phyloP scores from a whole-genome alignment of 2,113 vertebrate species.

The Caranx ignobilis region DNA sequence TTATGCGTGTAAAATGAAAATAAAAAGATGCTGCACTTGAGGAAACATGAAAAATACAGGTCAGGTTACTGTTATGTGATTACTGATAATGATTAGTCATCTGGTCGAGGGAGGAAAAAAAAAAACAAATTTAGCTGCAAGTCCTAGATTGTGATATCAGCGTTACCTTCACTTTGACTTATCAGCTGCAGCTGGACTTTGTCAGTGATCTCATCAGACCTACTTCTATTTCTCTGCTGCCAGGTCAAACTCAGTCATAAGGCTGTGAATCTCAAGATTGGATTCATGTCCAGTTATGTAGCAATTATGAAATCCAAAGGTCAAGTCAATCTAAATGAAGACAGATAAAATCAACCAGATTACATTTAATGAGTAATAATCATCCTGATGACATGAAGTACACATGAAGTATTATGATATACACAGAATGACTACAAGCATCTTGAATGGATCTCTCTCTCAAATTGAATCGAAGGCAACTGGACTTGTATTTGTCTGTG shows the following conservation, averaged over 20 bases:
- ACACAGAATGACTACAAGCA: no score
- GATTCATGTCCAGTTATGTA: neutral
- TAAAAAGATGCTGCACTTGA: no score
- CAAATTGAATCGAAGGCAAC: no score
- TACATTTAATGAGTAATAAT: no score
- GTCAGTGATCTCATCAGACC: conserved; percentile 19
- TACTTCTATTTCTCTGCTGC: neutral
- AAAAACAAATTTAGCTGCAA: no score
- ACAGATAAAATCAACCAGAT: neutral
- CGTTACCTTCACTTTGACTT: neutral
- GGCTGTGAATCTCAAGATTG: no score
- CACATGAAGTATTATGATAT: no score
- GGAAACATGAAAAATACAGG: neutral
- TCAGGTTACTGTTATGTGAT: neutral
- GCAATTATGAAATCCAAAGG: neutral
- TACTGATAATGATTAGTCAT: neutral
- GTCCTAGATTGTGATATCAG: neutral
- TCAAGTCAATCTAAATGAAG: neutral
- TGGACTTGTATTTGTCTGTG: no score
- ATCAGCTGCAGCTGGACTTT: conserved; percentile 62
- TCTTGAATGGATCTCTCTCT: neutral
- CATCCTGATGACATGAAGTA: no score
- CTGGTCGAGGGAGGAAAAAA: no score
- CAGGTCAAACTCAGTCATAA: neutral
- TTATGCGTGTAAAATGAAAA: neutral